Evolutionary conservation across 2,113 vertebrate species (phyloP).

Genomic region (Cariama cristata): DNA sequence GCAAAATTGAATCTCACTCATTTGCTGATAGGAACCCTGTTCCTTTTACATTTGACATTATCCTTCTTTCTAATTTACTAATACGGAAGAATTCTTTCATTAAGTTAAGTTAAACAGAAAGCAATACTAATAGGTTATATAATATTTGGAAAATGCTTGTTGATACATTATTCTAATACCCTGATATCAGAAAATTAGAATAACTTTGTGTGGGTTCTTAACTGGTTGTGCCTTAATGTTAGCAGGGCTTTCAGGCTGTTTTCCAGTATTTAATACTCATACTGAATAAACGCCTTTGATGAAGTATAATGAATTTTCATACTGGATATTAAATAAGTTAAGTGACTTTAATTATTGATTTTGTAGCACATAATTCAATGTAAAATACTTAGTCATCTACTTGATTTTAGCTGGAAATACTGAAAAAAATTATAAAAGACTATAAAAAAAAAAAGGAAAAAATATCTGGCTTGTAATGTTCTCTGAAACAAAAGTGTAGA

Average conservation of each 20-base stretch:
- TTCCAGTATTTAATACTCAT: not conserved
- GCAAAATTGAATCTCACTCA: not conserved
- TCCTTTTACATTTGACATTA: not conserved
- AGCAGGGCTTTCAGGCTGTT: not conserved
- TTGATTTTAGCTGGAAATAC: not conserved
- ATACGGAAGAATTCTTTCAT: not conserved
- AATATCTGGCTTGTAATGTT: not conserved
- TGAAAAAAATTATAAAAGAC: not conserved
- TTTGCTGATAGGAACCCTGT: not conserved
- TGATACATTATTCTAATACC: not conserved
- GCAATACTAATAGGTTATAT: not conserved
- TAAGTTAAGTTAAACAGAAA: not conserved
- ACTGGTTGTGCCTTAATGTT: not conserved
- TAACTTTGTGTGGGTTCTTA: not conserved
- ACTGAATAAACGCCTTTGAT: not conserved
- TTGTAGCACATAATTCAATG: not conserved
- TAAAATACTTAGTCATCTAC: not conserved
- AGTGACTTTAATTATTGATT: constrained; percentile 3
- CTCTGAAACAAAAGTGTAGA: not conserved
- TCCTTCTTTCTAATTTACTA: not conserved
- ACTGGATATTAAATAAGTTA: constrained; percentile 3
- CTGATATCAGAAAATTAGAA: not conserved
- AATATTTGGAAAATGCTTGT: not conserved
- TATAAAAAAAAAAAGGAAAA: not conserved
- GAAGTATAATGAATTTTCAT: not conserved